Percentiles rank a stretch among this genome's conserved stretches.
phyloP scores from a whole-genome alignment of 1,140 invertebrate species.

The Drosophila subobscura region DNA sequence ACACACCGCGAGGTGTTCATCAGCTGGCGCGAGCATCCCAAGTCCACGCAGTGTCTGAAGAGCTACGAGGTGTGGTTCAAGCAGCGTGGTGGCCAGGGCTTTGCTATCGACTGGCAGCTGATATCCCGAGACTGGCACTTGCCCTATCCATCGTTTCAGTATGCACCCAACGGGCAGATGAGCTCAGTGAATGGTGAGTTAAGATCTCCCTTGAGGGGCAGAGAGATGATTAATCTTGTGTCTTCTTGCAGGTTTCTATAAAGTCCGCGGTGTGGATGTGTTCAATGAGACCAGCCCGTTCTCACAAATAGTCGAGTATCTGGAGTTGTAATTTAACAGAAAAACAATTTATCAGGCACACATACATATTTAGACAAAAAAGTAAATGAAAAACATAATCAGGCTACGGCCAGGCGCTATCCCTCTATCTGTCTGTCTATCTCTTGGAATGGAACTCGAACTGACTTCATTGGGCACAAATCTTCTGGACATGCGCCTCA shows the following conservation, averaged over 20 bases:
- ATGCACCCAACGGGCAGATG: conserved; percentile 31
- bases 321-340: conserved; percentile 68
- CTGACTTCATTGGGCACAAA: conserved; percentile 64
- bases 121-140: conserved; percentile 72
- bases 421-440: conserved; percentile 28
- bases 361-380: conserved; percentile 13
- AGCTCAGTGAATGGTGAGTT: conserved; percentile 67
- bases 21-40: conserved; percentile 67
- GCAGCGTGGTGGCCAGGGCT: conserved; percentile 25
- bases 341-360: conserved; percentile 18
- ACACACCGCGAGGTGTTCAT: conserved; percentile 72
- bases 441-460: conserved; percentile 54
- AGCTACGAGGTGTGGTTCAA: conserved; percentile 80
- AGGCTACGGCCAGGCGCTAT: conserved; percentile 64
- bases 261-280: conserved; percentile 73
- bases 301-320: conserved; percentile 75
- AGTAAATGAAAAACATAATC: conserved; percentile 63
- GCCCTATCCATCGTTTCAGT: conserved; percentile 81
- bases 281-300: conserved; percentile 69
- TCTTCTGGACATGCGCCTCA: conserved; percentile 53
- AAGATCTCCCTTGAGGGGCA: neutral
- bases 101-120: conserved; percentile 50
- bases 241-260: conserved; percentile 69
- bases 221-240: neutral
- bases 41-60: conserved; percentile 66